These are phyloP conservation scores for Petrocephalus sullivani DNA, from an alignment of 2,797 vertebrate species.

Conservation along the genomic window DNA sequence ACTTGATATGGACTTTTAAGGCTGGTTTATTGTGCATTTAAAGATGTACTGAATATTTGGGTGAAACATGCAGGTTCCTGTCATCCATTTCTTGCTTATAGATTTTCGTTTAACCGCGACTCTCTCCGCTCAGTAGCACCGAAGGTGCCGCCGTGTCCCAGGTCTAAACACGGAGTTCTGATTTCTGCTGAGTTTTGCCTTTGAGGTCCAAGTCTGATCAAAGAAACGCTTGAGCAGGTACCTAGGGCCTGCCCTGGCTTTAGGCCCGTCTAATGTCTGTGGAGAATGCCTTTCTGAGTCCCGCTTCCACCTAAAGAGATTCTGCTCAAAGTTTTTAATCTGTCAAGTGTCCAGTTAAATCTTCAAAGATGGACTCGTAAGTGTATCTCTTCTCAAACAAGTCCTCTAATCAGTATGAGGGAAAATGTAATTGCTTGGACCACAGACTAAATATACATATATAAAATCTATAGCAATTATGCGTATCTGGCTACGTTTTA, in stretches of 20 bases:
- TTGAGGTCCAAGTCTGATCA: conserved; percentile 45
- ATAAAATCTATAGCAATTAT: conserved; percentile 64
- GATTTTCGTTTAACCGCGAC: not conserved
- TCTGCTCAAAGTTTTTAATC: conserved; percentile 64
- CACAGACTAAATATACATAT: conserved; percentile 41
- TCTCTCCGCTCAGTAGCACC: too few relatives aligned
- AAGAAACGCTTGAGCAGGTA: conserved; percentile 35
- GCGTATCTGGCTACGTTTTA: conserved; percentile 54
- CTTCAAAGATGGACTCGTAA: conserved; percentile 68
- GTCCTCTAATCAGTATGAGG: conserved; percentile 58
- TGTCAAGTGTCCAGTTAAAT: conserved; percentile 60
- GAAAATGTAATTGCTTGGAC: conserved; percentile 55
- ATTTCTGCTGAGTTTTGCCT: conserved; percentile 28
- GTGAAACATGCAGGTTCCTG: not conserved
- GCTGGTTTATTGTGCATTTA: not conserved
- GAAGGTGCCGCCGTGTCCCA: not conserved
- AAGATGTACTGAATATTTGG: not conserved
- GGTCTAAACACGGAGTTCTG: conserved; percentile 10
- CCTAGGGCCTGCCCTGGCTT: conserved; percentile 37
- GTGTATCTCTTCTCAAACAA: conserved; percentile 59
- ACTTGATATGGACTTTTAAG: not conserved
- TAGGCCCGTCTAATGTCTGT: conserved; percentile 42
- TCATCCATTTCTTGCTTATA: conserved; percentile 19
- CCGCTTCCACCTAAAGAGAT: conserved; percentile 58
- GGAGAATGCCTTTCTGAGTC: conserved; percentile 43